Conservation (phyloP, 2,797 vertebrate genomes). For the Oryzias sinensis region DNA sequence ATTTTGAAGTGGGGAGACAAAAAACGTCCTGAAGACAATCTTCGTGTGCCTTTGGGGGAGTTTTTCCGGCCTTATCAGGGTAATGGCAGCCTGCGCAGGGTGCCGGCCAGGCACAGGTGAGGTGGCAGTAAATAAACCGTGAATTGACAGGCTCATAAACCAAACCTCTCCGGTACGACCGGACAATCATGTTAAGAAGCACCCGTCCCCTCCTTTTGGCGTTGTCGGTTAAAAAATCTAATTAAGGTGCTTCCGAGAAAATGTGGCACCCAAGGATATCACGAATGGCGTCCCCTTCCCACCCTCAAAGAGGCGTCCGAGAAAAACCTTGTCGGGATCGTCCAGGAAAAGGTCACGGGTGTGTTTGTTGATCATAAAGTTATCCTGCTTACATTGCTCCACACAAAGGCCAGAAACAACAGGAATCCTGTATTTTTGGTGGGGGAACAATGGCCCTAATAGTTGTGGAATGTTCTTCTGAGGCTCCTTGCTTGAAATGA, state of each 20-base stretch:
- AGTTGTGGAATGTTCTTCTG: constrained; percentile 52
- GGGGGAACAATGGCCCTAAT: constrained; percentile 56
- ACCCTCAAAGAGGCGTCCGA: constrained; percentile 35
- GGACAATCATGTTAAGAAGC: constrained; percentile 77
- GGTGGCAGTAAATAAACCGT: constrained; percentile 65
- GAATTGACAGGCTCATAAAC: constrained; percentile 65
- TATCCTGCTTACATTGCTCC: constrained; percentile 58
- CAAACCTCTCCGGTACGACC: constrained; percentile 40
- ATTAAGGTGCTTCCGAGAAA: constrained; percentile 91
- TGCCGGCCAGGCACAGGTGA: constrained; percentile 73
- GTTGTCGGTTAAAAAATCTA: constrained; percentile 80
- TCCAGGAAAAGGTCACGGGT: constrained; percentile 58
- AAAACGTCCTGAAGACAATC: not conserved
- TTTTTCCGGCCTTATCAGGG: constrained; percentile 57
- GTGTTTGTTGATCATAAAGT: constrained; percentile 60
- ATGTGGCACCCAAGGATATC: constrained; percentile 24
- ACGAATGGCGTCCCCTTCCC: constrained; percentile 17
- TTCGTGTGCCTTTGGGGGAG: constrained; percentile 12
- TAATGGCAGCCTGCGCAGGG: constrained; percentile 55
- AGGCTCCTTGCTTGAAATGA: constrained; percentile 55
- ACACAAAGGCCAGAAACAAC: constrained; percentile 59
- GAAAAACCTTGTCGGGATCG: constrained; percentile 51
- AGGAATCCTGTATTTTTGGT: constrained; percentile 53
- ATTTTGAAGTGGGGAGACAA: constrained; percentile 21
- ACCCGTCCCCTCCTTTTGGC: constrained; percentile 79